Evolutionary conservation across 1,140 invertebrate species (phyloP).

Genomic region (Megalonaias nervosa): DNA sequence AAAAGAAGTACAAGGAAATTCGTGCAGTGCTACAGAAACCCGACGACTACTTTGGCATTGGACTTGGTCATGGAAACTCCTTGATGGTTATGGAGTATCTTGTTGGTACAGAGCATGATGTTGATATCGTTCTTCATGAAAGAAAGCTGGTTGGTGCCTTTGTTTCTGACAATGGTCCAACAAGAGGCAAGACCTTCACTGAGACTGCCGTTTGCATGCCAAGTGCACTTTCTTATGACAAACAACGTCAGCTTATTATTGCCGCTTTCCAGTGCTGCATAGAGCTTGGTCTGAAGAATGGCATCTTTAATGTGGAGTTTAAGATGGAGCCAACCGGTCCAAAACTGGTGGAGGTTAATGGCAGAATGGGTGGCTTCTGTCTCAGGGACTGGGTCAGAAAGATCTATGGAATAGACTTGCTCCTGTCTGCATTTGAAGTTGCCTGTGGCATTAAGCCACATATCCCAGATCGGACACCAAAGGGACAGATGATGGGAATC

Average conservation of each 20-base stretch:
- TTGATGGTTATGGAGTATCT: constrained; percentile 48
- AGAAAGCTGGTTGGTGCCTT: constrained; percentile 48
- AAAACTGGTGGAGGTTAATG: constrained; percentile 55
- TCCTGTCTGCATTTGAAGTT: constrained; percentile 42
- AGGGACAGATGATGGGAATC: constrained; percentile 40
- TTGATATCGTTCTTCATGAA: constrained; percentile 48
- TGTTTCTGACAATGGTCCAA: constrained; percentile 55
- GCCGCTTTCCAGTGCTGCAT: constrained; percentile 54
- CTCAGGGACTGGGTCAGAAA: constrained; percentile 49
- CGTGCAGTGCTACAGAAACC: constrained; percentile 22
- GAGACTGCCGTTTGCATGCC: constrained; percentile 46
- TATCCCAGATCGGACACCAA: constrained; percentile 5
- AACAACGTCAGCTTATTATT: constrained; percentile 39
- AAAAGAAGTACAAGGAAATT: constrained; percentile 25
- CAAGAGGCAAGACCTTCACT: constrained; percentile 33
- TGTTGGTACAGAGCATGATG: constrained; percentile 50
- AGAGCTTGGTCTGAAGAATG: constrained; percentile 44
- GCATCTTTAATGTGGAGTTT: constrained; percentile 57
- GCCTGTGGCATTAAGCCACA: constrained; percentile 43
- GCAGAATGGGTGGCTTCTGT: constrained; percentile 56
- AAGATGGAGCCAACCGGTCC: constrained; percentile 51
- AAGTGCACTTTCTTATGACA: constrained; percentile 37
- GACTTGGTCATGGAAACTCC: constrained; percentile 43
- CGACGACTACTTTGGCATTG: constrained; percentile 44
- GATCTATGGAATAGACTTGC: constrained; percentile 45